Conservation (phyloP, 1,140 invertebrate genomes). For the Drosophila sp. region DNA sequence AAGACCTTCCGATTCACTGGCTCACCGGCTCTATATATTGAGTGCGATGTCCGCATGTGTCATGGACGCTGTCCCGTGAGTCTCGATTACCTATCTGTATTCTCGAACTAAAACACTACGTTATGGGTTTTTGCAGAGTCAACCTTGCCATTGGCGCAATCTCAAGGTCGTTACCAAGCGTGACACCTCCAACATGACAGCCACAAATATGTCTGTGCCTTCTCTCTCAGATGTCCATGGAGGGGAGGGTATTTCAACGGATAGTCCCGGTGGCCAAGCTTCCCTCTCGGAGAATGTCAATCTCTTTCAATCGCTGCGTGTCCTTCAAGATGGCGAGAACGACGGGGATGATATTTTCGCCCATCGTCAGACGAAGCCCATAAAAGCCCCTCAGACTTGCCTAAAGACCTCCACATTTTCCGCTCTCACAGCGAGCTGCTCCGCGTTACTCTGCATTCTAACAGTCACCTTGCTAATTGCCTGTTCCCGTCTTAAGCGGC, state of each 20-base stretch:
- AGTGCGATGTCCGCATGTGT: slow-evolving; percentile 97
- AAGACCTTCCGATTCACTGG: slow-evolving; percentile 97
- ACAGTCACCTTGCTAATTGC: slow-evolving; percentile 88
- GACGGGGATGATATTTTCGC: slow-evolving; percentile 85
- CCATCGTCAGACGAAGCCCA: slow-evolving; percentile 70
- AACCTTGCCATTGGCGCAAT: slow-evolving; percentile 96
- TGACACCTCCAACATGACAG: slow-evolving; percentile 83
- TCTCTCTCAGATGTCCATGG: slow-evolving; percentile 56
- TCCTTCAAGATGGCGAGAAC: slow-evolving; percentile 92
- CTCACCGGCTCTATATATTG: slow-evolving; percentile 95
- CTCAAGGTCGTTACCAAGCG: slow-evolving; percentile 90
- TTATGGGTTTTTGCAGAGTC: slow-evolving; percentile 86
- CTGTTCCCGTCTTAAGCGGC: slow-evolving; percentile 87
- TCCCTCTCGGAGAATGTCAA: slow-evolving; percentile 92
- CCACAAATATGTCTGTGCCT: slow-evolving; percentile 54
- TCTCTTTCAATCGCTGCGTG: slow-evolving; percentile 93
- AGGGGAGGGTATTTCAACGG: slow-evolving; percentile 36
- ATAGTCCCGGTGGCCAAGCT: slow-evolving; percentile 42
- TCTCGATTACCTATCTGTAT: slow-evolving; percentile 28
- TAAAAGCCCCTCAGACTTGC: slow-evolving; percentile 87
- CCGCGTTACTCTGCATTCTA: slow-evolving; percentile 87
- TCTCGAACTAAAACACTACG: neutral
- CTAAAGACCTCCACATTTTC: slow-evolving; percentile 90
- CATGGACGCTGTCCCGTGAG: slow-evolving; percentile 94
- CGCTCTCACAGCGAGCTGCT: slow-evolving; percentile 88